phyloP scores from a whole-genome alignment of 2,797 vertebrate genomes.

The Molossus alvarezi region DNA sequence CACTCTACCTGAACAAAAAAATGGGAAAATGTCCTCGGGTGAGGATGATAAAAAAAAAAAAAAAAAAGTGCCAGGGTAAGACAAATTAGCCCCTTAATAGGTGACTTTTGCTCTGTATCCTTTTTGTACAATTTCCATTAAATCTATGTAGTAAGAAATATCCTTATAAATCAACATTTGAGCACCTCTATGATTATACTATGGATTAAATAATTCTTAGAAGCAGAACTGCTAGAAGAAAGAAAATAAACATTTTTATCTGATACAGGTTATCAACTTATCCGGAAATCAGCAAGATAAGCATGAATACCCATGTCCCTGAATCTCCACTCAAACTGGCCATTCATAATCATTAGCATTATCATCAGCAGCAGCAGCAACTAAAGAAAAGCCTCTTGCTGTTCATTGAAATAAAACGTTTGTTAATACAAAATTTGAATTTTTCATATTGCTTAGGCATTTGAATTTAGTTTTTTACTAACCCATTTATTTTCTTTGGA shows the following conservation, averaged over 20 bases:
- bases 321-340: background rate
- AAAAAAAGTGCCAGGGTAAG: background rate
- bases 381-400: background rate
- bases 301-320: background rate
- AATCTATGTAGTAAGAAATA: background rate
- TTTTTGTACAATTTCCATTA: constrained; percentile 5
- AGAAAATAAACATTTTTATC: constrained; percentile 17
- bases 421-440: background rate
- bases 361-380: background rate
- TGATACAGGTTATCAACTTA: background rate
- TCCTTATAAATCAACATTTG: background rate
- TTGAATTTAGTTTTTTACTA: constrained; percentile 36
- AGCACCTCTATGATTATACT: background rate
- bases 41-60: no score
- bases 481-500: constrained; percentile 37
- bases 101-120: background rate
- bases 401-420: constrained; percentile 12
- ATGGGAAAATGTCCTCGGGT: no score
- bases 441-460: constrained; percentile 17
- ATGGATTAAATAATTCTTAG: constrained; percentile 53
- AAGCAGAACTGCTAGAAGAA: background rate
- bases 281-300: background rate
- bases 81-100: background rate
- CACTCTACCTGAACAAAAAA: no score
- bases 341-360: background rate